Base-by-base conservation (phyloP, 2,888 invertebrate species). In the Drosophila rubida region DNA sequence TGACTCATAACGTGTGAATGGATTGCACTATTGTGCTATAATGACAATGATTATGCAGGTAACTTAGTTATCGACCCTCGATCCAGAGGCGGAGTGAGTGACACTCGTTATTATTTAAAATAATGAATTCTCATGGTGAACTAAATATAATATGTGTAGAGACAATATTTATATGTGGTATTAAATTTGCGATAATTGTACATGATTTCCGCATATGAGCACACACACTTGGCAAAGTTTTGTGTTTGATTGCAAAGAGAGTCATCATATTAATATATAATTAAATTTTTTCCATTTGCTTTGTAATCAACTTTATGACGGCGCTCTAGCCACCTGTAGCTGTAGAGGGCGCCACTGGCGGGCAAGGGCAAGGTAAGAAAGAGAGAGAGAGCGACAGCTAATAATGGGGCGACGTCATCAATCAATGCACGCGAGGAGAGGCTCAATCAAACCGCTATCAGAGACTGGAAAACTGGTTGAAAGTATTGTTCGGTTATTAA, bases 91-190 rank as follows among this genome's bases (percentile, higher is more conserved):
- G 8, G 22, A 30, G 4, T 13, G 37, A 50, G 53, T 27, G 59
- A 45, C 53, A 16, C 13, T 32, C 25, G 23, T 54, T 61, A 44
- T 54, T 53, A 45, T 53, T 55, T 75, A 51, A 60, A 58, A 42
- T 54, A 58, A 32, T 64, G 37, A 23, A 55, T 41, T 69, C 46
- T 72, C 72, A 72, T 75, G 61, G 19, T 65, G 72, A 75, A 42
- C 60, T 55, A 59, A 61, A 61, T 55, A 59, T 64, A 61, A 37
- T 37, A 37, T 37, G 8, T 37, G 35, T 35, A 51, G 6, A 22
- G 35, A 13, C 7, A 39, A 14, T 58, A 39, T 71, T 23, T 71
- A 32, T 63, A 54, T 68, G 19, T 69, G 39, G 19, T 69, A 54
- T 59, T 46, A 30, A 46, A 54, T 57, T 61, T 8, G 57, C 51